Conservation (phyloP, 1,140 invertebrate species). For the Globodera rostochiensis region DNA sequence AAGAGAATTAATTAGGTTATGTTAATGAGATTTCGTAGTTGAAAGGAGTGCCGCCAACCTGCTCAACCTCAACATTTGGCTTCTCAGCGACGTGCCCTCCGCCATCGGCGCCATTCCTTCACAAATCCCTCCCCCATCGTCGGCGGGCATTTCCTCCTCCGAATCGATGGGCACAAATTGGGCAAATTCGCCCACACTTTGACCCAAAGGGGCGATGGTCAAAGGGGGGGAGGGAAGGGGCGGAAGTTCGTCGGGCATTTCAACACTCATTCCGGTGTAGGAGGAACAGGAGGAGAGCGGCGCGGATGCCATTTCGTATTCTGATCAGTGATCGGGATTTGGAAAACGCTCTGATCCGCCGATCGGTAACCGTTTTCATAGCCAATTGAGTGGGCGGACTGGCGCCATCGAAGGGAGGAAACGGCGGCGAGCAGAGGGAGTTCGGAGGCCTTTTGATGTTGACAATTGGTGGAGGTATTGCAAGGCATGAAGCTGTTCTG, state of each 20-base stretch:
- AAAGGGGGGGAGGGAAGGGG: background rate
- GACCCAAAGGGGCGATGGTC: background rate
- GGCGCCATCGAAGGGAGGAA: slow-evolving; percentile 35
- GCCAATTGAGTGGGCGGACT: slow-evolving; percentile 47
- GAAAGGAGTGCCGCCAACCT: slow-evolving; percentile 5
- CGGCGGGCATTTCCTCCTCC: slow-evolving; percentile 13
- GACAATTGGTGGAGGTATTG: background rate
- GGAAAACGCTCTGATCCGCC: too few species aligned
- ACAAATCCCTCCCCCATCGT: slow-evolving; percentile 1
- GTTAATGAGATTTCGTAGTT: too few species aligned
- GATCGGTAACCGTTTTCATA: slow-evolving; percentile 37
- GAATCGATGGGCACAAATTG: slow-evolving; percentile 37
- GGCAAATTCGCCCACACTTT: slow-evolving; percentile 34
- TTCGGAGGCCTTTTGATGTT: slow-evolving; percentile 5
- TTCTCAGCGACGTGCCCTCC: slow-evolving; percentile 2
- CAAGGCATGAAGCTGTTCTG: slow-evolving; percentile 6
- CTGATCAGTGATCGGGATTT: background rate
- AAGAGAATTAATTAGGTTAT: too few species aligned
- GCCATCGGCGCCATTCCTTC: slow-evolving; percentile 4
- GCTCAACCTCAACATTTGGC: slow-evolving; percentile 24
- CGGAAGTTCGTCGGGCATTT: background rate
- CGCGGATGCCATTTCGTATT: slow-evolving; percentile 42
- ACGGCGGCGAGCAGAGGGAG: background rate
- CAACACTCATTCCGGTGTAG: slow-evolving; percentile 15
- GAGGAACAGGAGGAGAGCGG: slow-evolving; percentile 6